Percentiles rank a stretch among this genome's conserved stretches.
phyloP scores from a whole-genome alignment of 2,113 vertebrate species.

The Eidolon helvum region DNA sequence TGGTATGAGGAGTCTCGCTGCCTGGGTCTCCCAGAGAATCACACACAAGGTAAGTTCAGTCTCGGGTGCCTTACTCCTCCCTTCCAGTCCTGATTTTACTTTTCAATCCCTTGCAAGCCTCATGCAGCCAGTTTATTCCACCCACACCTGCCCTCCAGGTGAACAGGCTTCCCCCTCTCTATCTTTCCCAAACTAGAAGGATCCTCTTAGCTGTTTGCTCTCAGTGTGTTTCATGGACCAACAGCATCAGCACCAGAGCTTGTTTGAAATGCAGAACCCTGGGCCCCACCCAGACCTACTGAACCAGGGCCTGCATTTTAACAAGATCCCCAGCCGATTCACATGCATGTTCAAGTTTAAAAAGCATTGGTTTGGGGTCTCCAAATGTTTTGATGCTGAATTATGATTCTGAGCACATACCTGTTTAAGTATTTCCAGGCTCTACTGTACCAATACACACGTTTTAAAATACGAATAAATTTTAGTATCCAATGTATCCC shows the following conservation, averaged over 20 bases:
- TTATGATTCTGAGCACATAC: accelerated
- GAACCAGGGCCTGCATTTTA: too few relatives aligned
- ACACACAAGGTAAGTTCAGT: neutral
- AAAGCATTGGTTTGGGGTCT: neutral
- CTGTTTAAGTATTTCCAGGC: neutral
- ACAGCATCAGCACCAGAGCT: neutral
- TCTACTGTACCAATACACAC: neutral
- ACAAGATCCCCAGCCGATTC: too few relatives aligned
- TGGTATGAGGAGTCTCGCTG: neutral
- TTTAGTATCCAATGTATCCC: neutral
- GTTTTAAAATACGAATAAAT: neutral
- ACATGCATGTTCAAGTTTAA: accelerated
- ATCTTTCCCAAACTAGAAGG: neutral
- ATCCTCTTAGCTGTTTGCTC: neutral
- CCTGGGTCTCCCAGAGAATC: neutral
- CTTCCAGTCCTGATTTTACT: neutral
- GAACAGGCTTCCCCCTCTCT: neutral
- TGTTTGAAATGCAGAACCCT: neutral
- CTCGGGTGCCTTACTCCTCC: too few relatives aligned
- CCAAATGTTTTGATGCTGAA: neutral
- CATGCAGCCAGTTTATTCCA: neutral
- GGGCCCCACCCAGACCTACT: neutral
- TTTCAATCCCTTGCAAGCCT: neutral
- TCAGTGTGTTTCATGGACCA: accelerated
- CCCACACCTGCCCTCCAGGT: neutral